Percentiles rank a stretch among this genome's conserved stretches.
Conservation (phyloP, 1,140 invertebrate genomes). For the Bombus confusus region DNA sequence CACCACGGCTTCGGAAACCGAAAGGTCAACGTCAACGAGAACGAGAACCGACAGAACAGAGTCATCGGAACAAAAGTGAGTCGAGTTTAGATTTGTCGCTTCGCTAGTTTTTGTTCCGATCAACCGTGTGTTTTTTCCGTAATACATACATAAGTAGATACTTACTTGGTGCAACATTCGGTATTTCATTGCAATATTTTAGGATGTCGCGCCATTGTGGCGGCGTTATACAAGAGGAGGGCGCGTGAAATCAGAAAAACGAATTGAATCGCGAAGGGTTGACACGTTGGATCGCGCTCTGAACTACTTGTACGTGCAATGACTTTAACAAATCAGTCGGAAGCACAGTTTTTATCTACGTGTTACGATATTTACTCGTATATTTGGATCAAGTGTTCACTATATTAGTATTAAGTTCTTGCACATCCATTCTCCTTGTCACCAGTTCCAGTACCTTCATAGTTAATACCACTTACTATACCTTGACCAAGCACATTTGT, state of each 20-base stretch:
- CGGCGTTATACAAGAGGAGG: conserved; percentile 30
- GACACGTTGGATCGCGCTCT: conserved; percentile 24
- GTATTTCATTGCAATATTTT: conserved; percentile 32
- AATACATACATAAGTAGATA: not conserved
- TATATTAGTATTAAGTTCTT: conserved; percentile 16
- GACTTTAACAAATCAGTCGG: conserved; percentile 15
- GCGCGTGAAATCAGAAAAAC: conserved; percentile 31
- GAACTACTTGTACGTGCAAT: conserved; percentile 24
- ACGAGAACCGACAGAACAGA: conserved; percentile 79
- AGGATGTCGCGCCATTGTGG: conserved; percentile 25
- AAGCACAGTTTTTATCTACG: conserved; percentile 18
- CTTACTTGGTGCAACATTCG: not conserved
- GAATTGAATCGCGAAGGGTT: conserved; percentile 37
- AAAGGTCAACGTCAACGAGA: conserved; percentile 84
- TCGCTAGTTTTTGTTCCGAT: not conserved
- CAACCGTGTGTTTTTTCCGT: conserved; percentile 1
- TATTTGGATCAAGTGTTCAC: conserved; percentile 6
- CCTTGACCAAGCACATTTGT: not conserved
- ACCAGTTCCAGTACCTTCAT: conserved; percentile 77
- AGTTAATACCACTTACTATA: conserved; percentile 55
- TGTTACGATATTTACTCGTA: not conserved
- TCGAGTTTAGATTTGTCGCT: conserved; percentile 30
- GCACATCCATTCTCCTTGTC: conserved; percentile 73
- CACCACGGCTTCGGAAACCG: conserved; percentile 87
- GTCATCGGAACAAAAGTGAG: conserved; percentile 81